Base-by-base conservation (phyloP, 1,140 invertebrate species). In the Laupala kohalensis region DNA sequence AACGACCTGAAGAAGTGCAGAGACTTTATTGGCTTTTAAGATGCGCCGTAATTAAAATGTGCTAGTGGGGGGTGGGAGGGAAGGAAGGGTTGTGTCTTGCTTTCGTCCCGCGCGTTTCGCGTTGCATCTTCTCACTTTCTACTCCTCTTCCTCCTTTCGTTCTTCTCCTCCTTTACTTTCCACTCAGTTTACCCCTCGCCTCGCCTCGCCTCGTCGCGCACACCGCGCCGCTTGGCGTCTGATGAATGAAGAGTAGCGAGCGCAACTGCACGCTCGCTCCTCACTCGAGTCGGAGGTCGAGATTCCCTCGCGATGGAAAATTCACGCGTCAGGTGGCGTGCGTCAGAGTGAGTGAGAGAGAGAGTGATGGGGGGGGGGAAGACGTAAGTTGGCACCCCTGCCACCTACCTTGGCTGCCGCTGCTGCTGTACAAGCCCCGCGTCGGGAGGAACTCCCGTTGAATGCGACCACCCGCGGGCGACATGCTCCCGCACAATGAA, bases 1-100 rank as follows among this genome's bases (percentile, higher is more conserved):
- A 30, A 24, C n/a, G 53, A 23, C 24, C 19, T 13, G 30, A 26
- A 26, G 69, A 28, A 28, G 68, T n/a, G 25, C 24, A 30, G 69
- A 64, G 53, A 64, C 69, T 70, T 70, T 70, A 70, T 70, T 70
- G 69, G 69, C 69, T 70, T 70, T 70, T 70, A 70, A 70, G 69
- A 70, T 37, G 69, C 25, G 37, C n/a, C 69, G 69, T 70, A 70
- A 70, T 70, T 70, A 70, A 70, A 70, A 70, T 70, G 69, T n/a
- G n/a, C n/a, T n/a, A n/a, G n/a, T 70, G 63, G 69, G 69, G 37
- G 69, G 27, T n/a, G n/a, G n/a, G n/a, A n/a, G n/a, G n/a, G n/a
- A n/a, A n/a, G n/a, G n/a, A n/a, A n/a, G n/a, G n/a, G n/a, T n/a
- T n/a, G n/a, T n/a, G n/a, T n/a, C n/a, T n/a, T n/a, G n/a, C n/a